These are phyloP conservation scores for Pterostichus niger DNA, from an alignment of 2,888 invertebrate genomes.

Conservation along the genomic window DNA sequence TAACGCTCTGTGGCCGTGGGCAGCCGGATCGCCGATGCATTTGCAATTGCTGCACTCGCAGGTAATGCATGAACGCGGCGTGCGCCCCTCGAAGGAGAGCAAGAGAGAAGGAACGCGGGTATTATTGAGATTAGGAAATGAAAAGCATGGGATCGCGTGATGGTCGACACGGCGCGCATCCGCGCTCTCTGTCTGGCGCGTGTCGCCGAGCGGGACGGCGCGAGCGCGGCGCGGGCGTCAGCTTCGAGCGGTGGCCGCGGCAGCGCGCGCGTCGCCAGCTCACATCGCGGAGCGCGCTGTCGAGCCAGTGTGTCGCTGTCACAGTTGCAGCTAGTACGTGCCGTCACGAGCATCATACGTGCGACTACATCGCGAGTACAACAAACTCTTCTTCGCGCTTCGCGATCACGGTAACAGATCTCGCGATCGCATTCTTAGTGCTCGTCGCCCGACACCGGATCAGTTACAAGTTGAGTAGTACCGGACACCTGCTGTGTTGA, in stretches of 20 bases:
- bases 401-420: too few relatives aligned
- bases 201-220: background rate
- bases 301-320: constrained; percentile 74
- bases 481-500: constrained; percentile 50
- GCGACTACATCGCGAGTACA: too few relatives aligned
- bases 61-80: constrained; percentile 37
- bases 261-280: constrained; percentile 48
- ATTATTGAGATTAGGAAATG: constrained; percentile 68
- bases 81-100: constrained; percentile 44
- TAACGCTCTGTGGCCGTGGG: background rate
- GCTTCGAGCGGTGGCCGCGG: constrained; percentile 23
- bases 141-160: constrained; percentile 35
- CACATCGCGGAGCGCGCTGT: constrained; percentile 77
- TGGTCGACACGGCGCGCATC: background rate
- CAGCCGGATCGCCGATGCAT: constrained; percentile 13
- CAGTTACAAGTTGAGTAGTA: background rate
- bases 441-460: too few relatives aligned
- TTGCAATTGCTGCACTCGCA: constrained; percentile 48
- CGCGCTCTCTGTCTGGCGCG: constrained; percentile 33
- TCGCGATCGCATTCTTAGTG: too few relatives aligned
- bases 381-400: background rate
- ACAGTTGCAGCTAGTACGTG: constrained; percentile 70
- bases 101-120: constrained; percentile 62
- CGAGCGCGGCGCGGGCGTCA: constrained; percentile 14
- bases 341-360: constrained; percentile 4